Conservation (phyloP, 2,888 invertebrate genomes). For the Allolobophora icterica region DNA sequence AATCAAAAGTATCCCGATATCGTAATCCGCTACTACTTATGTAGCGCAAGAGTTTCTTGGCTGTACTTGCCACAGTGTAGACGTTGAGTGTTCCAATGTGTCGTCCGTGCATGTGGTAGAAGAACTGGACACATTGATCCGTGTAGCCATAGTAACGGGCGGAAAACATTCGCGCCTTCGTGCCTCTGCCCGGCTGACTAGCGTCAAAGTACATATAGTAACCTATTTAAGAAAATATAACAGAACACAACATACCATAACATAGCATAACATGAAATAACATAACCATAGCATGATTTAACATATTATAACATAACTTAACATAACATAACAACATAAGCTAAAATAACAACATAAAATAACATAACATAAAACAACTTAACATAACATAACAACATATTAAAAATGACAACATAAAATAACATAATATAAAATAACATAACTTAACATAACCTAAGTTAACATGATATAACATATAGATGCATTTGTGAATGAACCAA, state of each 20-base stretch:
- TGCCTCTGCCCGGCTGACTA: slow-evolving; percentile 52
- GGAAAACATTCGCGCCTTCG: slow-evolving; percentile 56
- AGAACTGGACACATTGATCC: slow-evolving; percentile 57
- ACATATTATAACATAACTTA: not conserved
- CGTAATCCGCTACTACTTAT: not conserved
- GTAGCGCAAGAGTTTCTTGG: not conserved
- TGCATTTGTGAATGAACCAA: too few species aligned
- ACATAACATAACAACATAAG: not conserved
- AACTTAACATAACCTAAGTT: not conserved
- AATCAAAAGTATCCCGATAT: too few species aligned
- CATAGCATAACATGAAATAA: not conserved
- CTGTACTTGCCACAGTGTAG: slow-evolving; percentile 42
- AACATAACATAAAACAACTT: not conserved
- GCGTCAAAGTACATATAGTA: slow-evolving; percentile 61
- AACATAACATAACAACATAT: not conserved
- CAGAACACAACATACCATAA: not conserved
- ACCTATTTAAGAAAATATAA: slow-evolving; percentile 50
- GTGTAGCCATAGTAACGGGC: slow-evolving; percentile 55
- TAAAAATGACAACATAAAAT: too few species aligned
- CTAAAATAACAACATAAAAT: not conserved
- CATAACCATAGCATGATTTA: not conserved
- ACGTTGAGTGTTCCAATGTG: slow-evolving; percentile 53
- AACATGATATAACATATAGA: not conserved
- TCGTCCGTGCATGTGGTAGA: slow-evolving; percentile 56
- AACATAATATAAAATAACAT: not conserved